Evolutionary conservation across 2,113 vertebrate genomes (phyloP), one percentile per base, ranked within the genome.

Genomic region (Megaceryle maxima): DNA sequence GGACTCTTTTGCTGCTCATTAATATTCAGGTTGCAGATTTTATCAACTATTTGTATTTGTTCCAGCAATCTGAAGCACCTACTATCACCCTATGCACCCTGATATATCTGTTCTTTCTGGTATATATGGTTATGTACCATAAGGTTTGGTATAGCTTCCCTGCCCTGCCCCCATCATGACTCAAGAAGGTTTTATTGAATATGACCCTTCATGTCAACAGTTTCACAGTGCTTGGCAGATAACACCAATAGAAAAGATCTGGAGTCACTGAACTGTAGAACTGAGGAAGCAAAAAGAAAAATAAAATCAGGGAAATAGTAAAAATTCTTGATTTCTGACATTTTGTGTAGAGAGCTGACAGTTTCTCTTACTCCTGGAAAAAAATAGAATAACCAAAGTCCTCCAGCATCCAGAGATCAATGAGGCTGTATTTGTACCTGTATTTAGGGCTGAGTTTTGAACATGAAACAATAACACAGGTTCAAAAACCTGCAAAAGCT

Each of bases 401-500:
- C 17, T 70, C 22, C 43, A 68, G 16, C 15, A 79, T n/a, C 43
- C 14, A 51, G n/a, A 68, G 10, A 82, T 78, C 56, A 67, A 11
- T 67, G 21, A 92, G 60, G 11, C 24, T 67, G 26, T 44, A 41
- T 68, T 78, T 87, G n/a, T 43, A 53, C 19, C 11, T 64, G 14
- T 67, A 63, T 59, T 89, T 84, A 72, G 6, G 56, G 4, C 10
- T 82, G n/a, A 51, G 20, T 84, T 91, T 89, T 81, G 56, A 78
- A 83, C 8, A 25, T 16, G 8, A 92, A 86, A 69, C 35, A 73
- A 91, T 92, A 60, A 17, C 19, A 74, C 19, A 41, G 9, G 19
- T 89, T 92, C 28, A 92, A 88, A 94, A 89, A 39, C 14, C 33
- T 78, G n/a, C 53, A 92, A 69, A 89, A 79, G 25, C 19, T 79